phyloP scores from a whole-genome alignment of 2,888 invertebrate species.

The Hoplodrina ambigua region DNA sequence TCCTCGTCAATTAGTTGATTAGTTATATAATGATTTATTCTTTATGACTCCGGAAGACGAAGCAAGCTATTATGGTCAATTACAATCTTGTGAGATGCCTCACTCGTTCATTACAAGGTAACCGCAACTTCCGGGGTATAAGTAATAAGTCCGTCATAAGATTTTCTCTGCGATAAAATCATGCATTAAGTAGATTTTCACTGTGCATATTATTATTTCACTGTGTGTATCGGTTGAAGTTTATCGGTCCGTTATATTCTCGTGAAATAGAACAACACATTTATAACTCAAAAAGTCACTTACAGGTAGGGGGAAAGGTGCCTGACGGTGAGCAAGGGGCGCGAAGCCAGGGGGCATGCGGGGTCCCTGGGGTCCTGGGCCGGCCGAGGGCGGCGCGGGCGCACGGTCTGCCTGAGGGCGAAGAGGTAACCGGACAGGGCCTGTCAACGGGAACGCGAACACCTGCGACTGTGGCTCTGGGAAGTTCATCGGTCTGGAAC shows the following conservation, averaged over 20 bases:
- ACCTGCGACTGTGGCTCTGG: conserved; percentile 88
- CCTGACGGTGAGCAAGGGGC: conserved; percentile 73
- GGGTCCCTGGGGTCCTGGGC: conserved; percentile 75
- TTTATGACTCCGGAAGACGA: conserved; percentile 55
- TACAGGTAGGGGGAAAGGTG: conserved; percentile 85
- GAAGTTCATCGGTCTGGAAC: conserved; percentile 81
- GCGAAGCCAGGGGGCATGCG: conserved; percentile 77
- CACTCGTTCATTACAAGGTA: conserved; percentile 52
- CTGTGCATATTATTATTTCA: conserved; percentile 43
- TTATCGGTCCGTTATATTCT: background rate
- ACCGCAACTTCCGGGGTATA: conserved; percentile 47
- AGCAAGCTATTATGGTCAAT: conserved; percentile 55
- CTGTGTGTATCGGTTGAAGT: conserved; percentile 8
- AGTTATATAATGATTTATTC: conserved; percentile 51
- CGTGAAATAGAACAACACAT: background rate
- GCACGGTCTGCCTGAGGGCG: conserved; percentile 81
- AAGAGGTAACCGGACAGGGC: conserved; percentile 86
- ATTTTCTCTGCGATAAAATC: conserved; percentile 38
- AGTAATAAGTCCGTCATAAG: conserved; percentile 26
- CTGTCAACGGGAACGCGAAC: conserved; percentile 87
- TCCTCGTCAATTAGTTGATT: conserved; percentile 48
- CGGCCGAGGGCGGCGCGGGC: conserved; percentile 68
- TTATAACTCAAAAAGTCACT: conserved; percentile 66
- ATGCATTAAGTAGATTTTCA: conserved; percentile 23
- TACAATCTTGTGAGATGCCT: conserved; percentile 59